phyloP scores from a whole-genome alignment of 1,140 invertebrate species.

The Pseudomyrmex sp. region DNA sequence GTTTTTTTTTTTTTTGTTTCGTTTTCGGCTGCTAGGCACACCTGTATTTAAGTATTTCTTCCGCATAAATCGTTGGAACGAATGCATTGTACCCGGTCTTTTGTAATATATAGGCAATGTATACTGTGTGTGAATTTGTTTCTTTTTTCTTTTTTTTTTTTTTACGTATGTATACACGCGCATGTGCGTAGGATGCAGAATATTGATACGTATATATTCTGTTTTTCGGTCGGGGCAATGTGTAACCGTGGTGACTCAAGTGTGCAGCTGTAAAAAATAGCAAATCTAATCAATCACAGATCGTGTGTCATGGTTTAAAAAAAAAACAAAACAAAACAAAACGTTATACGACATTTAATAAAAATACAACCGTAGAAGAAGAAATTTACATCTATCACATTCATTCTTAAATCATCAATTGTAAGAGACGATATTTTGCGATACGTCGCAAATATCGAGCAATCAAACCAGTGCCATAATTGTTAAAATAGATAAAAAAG shows the following conservation, averaged over 20 bases:
- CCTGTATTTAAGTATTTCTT: slow-evolving; percentile 76
- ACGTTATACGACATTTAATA: slow-evolving; percentile 17
- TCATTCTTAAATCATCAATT: no score
- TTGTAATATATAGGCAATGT: slow-evolving; percentile 53
- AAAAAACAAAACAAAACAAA: background rate
- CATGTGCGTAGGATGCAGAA: slow-evolving; percentile 47
- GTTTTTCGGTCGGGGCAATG: slow-evolving; percentile 74
- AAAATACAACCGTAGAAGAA: background rate
- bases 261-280: slow-evolving; percentile 41
- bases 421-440: no score
- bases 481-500: background rate
- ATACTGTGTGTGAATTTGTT: slow-evolving; percentile 36
- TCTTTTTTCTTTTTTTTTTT: background rate
- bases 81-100: slow-evolving; percentile 72
- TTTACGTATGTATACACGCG: slow-evolving; percentile 17
- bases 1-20: background rate
- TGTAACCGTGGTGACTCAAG: slow-evolving; percentile 66
- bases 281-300: slow-evolving; percentile 47
- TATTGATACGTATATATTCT: slow-evolving; percentile 66
- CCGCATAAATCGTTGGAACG: slow-evolving; percentile 74
- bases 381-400: background rate
- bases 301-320: slow-evolving; percentile 28
- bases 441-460: background rate
- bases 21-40: slow-evolving; percentile 78
- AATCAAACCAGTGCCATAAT: background rate